A percentile compares a stretch with the other conserved stretches of the same genome.
These are phyloP conservation scores for Hypercompe scribonia DNA, from an alignment of 2,888 invertebrate genomes.

Conservation along the genomic window DNA sequence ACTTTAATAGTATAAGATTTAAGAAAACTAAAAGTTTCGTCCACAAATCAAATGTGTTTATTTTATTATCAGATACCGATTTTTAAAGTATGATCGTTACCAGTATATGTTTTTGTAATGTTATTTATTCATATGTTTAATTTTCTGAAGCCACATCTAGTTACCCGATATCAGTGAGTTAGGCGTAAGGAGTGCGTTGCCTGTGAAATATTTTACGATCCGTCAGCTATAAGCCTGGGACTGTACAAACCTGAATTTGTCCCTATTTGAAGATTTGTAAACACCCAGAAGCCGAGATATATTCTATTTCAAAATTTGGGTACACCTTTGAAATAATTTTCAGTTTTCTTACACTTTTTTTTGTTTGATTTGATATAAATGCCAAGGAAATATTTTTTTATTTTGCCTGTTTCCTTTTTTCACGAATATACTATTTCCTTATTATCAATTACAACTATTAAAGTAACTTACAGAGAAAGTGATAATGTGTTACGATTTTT, in stretches of 20 bases:
- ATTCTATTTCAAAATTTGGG: slow-evolving; percentile 51
- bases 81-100: too few species aligned
- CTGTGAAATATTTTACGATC: slow-evolving; percentile 84
- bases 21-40: too few species aligned
- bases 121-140: background rate
- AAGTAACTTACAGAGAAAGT: too few species aligned
- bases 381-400: background rate
- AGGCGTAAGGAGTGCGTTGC: slow-evolving; percentile 64
- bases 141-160: slow-evolving; percentile 57
- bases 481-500: too few species aligned
- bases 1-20: too few species aligned
- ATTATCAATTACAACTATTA: too few species aligned
- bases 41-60: too few species aligned
- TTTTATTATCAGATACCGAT: too few species aligned
- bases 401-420: too few species aligned
- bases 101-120: too few species aligned
- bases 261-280: slow-evolving; percentile 78
- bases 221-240: slow-evolving; percentile 75
- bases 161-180: slow-evolving; percentile 43
- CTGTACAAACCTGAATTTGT: slow-evolving; percentile 72
- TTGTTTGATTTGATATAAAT: background rate
- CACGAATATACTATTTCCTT: too few species aligned
- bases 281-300: slow-evolving; percentile 54
- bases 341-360: background rate
- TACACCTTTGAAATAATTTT: slow-evolving; percentile 26